Conservation (phyloP, 2,797 vertebrate species). For the Coregonus ussuriensis region DNA sequence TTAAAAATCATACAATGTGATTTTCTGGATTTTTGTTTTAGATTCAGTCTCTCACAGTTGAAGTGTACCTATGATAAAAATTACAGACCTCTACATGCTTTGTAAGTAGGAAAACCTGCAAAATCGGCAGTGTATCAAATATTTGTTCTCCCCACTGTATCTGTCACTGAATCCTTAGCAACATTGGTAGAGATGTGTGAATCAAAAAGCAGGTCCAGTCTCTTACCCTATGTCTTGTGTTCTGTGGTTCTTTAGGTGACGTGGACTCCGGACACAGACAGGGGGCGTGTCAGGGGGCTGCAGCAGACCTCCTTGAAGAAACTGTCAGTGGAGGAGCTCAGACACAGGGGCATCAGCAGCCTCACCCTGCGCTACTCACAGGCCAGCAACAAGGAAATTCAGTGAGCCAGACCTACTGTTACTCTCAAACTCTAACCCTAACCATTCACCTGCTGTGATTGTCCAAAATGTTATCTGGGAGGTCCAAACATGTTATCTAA, state of each 20-base stretch:
- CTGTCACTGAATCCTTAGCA: background rate
- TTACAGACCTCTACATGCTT: too few relatives aligned
- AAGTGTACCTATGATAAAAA: too few relatives aligned
- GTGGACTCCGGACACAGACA: slow-evolving; percentile 84
- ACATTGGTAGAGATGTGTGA: background rate
- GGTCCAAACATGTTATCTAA: background rate
- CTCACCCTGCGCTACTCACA: slow-evolving; percentile 91
- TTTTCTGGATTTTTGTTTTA: too few relatives aligned
- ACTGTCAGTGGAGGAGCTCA: slow-evolving; percentile 72
- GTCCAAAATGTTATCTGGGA: background rate
- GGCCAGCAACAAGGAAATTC: slow-evolving; percentile 83
- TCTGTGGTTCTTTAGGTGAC: slow-evolving; percentile 80
- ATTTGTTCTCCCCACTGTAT: too few relatives aligned
- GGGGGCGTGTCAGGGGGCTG: slow-evolving; percentile 81
- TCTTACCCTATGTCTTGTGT: background rate
- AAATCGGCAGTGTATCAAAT: too few relatives aligned
- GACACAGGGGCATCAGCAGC: slow-evolving; percentile 77
- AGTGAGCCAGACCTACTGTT: slow-evolving; percentile 69
- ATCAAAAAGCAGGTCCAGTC: background rate
- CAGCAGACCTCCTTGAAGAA: slow-evolving; percentile 84
- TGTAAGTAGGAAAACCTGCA: too few relatives aligned
- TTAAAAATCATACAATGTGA: too few relatives aligned
- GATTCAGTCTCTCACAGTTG: too few relatives aligned
- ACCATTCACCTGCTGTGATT: background rate
- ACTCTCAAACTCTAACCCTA: background rate